These are phyloP conservation scores for Caenorhabditis drosophilae DNA, from an alignment of 2,888 invertebrate species.

Conservation along the genomic window DNA sequence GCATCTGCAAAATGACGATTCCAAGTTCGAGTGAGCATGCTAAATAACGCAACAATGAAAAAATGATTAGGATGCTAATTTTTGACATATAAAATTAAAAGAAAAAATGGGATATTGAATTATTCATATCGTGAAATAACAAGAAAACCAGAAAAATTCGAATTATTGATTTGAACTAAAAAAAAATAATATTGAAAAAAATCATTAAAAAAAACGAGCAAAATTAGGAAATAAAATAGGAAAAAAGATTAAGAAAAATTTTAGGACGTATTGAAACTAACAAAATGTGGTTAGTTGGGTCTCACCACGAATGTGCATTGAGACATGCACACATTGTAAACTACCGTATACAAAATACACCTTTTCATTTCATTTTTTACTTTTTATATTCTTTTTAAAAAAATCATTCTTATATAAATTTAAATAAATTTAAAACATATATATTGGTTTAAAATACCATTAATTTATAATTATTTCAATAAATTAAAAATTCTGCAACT, in stretches of 20 bases:
- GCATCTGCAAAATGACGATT: conserved; percentile 38
- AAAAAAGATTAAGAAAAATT: conserved; percentile 27
- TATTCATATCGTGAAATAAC: too few species aligned
- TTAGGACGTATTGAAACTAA: conserved; percentile 24
- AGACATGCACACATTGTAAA: conserved; percentile 1
- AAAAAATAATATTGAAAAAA: not conserved
- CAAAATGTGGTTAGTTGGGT: too few species aligned
- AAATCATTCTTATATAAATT: too few species aligned
- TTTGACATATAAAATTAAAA: not conserved
- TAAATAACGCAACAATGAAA: not conserved
- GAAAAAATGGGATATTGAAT: not conserved
- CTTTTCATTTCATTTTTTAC: not conserved
- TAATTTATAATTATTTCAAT: too few species aligned
- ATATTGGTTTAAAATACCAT: too few species aligned
- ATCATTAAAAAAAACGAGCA: not conserved
- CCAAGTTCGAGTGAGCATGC: conserved; percentile 34
- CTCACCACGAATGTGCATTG: conserved; percentile 31
- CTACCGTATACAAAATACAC: conserved; percentile 28
- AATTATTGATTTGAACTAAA: not conserved
- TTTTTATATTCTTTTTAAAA: not conserved
- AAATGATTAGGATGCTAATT: not conserved
- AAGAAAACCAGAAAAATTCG: not conserved
- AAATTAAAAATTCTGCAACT: too few species aligned
- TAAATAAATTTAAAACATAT: too few species aligned
- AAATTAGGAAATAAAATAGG: conserved; percentile 7